Conservation (phyloP, 2,113 vertebrate genomes). For the Oncorhynchus kisutch region DNA sequence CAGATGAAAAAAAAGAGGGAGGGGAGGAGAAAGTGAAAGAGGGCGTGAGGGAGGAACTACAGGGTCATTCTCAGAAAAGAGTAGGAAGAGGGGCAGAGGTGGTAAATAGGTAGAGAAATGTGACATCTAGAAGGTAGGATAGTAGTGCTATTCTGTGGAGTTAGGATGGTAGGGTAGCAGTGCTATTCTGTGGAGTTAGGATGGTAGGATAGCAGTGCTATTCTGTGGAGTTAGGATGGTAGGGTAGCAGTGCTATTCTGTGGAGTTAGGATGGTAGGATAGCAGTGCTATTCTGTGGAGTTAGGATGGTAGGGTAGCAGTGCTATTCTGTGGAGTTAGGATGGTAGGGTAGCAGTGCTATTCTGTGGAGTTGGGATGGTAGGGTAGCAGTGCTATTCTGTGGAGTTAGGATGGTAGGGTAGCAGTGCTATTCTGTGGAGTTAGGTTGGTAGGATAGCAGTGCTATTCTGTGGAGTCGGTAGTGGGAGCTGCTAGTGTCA, state of each 20-base stretch:
- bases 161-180: neutral
- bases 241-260: too few relatives aligned
- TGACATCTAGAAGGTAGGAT: constrained; percentile 9
- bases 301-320: too few relatives aligned
- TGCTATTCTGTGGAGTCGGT: too few relatives aligned
- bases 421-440: neutral
- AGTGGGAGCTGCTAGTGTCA: neutral
- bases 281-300: too few relatives aligned
- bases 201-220: neutral
- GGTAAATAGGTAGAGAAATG: neutral
- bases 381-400: neutral
- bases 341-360: too few relatives aligned
- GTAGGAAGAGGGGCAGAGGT: neutral
- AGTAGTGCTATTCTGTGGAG: neutral
- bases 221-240: too few relatives aligned
- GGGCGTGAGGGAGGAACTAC: constrained; percentile 6
- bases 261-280: too few relatives aligned
- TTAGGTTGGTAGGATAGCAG: too few relatives aligned
- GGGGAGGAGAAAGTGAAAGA: constrained; percentile 52
- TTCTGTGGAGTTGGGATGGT: neutral
- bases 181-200: neutral
- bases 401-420: neutral
- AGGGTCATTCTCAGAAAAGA: constrained; percentile 41
- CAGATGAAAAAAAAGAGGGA: constrained; percentile 61
- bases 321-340: too few relatives aligned